These are phyloP conservation scores for Dryobates pubescens DNA, from an alignment of 2,797 vertebrate genomes.

Conservation along the genomic window DNA sequence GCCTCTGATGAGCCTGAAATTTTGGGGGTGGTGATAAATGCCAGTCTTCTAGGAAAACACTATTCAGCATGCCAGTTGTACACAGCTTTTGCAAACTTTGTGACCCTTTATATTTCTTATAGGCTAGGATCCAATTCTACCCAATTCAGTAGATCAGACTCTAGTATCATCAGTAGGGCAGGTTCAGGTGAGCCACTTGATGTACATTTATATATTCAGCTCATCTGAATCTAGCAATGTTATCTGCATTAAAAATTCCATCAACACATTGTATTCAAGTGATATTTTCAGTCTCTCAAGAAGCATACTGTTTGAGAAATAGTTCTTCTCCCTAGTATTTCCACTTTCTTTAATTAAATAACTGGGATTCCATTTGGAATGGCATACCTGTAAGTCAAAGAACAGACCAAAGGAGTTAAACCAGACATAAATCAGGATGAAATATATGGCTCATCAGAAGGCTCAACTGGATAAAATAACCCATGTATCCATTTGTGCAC, in stretches of 20 bases:
- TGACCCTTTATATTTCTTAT: not conserved
- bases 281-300: not conserved
- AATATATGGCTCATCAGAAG: not conserved
- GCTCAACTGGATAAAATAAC: conserved; percentile 11
- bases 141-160: not conserved
- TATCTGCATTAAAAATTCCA: not conserved
- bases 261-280: not conserved
- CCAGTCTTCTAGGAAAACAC: not conserved
- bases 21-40: not conserved
- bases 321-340: not conserved
- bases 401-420: not conserved
- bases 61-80: not conserved
- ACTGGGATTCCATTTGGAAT: not conserved
- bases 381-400: conserved; percentile 20
- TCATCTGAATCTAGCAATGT: not conserved
- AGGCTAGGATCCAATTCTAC: not conserved
- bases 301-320: not conserved
- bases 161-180: not conserved
- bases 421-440: not conserved
- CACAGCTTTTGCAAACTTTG: not conserved
- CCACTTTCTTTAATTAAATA: not conserved
- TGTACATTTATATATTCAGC: not conserved
- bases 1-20: not conserved
- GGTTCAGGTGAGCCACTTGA: not conserved
- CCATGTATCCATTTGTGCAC: conserved; percentile 42